Evolutionary conservation across 1,140 invertebrate genomes (phyloP).

Genomic region (Drosophila kikkawai): DNA sequence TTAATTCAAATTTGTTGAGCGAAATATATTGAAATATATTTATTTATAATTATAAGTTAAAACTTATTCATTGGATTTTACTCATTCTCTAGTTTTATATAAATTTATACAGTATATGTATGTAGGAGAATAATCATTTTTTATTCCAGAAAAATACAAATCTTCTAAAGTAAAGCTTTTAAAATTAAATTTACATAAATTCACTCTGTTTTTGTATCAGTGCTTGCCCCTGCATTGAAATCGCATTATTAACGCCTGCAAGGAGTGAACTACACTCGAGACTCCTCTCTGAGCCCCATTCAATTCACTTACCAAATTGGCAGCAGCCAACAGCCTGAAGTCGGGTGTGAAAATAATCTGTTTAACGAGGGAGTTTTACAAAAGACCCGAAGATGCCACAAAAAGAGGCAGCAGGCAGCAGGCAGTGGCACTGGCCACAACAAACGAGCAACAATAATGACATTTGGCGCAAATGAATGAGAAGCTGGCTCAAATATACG

Average conservation of each 20-base stretch:
- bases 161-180: no score
- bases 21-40: no score
- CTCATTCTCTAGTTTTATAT: no score
- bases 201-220: neutral
- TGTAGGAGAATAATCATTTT: no score
- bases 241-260: constrained; percentile 81
- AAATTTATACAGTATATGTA: no score
- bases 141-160: no score
- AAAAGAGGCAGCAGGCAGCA: constrained; percentile 25
- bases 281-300: constrained; percentile 27
- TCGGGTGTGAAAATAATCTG: constrained; percentile 82
- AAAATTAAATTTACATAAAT: no score
- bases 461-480: constrained; percentile 83
- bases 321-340: constrained; percentile 39
- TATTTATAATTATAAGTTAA: no score
- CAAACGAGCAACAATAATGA: constrained; percentile 83
- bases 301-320: constrained; percentile 67
- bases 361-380: constrained; percentile 83
- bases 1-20: neutral
- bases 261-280: constrained; percentile 17
- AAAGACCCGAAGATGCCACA: constrained; percentile 66
- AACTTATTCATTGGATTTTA: no score
- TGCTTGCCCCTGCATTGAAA: constrained; percentile 71
- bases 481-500: constrained; percentile 69
- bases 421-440: constrained; percentile 41